Percentiles rank a stretch among this genome's conserved stretches.
Conservation (phyloP, 2,797 vertebrate genomes). For the Dicrostonyx torquatus region DNA sequence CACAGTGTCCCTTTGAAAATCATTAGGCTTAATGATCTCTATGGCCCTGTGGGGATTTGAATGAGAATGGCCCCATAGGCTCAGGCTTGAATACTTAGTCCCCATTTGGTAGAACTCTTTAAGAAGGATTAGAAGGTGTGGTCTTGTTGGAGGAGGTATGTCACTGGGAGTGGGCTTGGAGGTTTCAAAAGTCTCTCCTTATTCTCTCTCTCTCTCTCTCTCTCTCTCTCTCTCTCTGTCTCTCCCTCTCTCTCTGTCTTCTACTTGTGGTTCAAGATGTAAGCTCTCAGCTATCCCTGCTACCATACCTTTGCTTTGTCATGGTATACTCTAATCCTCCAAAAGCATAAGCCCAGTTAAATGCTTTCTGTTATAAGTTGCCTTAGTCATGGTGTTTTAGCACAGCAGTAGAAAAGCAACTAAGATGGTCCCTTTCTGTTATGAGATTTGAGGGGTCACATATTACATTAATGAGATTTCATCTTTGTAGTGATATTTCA, state of each 20-base stretch:
- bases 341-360: neutral
- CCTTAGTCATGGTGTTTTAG: neutral
- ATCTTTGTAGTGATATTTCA: no score
- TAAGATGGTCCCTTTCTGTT: neutral
- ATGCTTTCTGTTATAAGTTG: neutral
- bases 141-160: neutral
- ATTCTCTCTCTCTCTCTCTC: no score
- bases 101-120: neutral
- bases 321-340: neutral
- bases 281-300: neutral
- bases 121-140: neutral
- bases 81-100: neutral
- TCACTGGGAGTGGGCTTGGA: neutral
- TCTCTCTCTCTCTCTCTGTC: neutral
- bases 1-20: neutral
- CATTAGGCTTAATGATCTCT: neutral
- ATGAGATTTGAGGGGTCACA: neutral
- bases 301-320: neutral
- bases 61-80: neutral
- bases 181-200: neutral
- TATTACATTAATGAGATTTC: neutral
- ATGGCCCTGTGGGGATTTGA: neutral
- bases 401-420: neutral
- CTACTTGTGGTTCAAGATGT: neutral
- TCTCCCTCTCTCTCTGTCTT: neutral